A percentile compares a stretch with the other conserved stretches of the same genome.
Evolutionary conservation across 2,888 invertebrate genomes (phyloP).

Genomic region (Eupsilia transversa): DNA sequence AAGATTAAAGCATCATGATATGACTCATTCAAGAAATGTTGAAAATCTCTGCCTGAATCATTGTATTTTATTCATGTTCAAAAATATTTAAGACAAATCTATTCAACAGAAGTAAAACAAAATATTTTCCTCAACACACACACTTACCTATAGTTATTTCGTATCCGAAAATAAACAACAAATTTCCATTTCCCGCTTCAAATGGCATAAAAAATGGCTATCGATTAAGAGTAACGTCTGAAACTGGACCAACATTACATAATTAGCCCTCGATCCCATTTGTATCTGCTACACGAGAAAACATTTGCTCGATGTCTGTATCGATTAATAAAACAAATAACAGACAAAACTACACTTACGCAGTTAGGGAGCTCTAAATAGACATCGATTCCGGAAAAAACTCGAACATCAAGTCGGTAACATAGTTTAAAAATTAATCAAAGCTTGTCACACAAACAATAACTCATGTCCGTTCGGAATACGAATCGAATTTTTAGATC

Average conservation of each 20-base stretch:
- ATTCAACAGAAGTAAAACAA: neutral
- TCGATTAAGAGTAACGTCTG: slow-evolving; percentile 72
- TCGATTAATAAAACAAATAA: slow-evolving; percentile 78
- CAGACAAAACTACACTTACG: slow-evolving; percentile 70
- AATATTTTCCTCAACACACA: slow-evolving; percentile 12
- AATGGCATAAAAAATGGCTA: slow-evolving; percentile 71
- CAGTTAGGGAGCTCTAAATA: slow-evolving; percentile 66
- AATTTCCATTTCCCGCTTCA: slow-evolving; percentile 66
- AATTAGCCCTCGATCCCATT: slow-evolving; percentile 77
- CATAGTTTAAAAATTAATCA: slow-evolving; percentile 64
- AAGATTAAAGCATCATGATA: neutral
- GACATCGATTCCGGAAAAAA: slow-evolving; percentile 58
- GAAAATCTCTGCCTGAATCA: neutral
- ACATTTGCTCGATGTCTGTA: slow-evolving; percentile 78
- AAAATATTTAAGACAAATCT: neutral
- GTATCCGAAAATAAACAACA: slow-evolving; percentile 50
- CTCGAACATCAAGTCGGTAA: slow-evolving; percentile 46
- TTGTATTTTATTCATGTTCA: neutral
- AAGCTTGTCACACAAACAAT: slow-evolving; percentile 67
- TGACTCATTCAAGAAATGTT: neutral
- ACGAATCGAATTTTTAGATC: slow-evolving; percentile 53
- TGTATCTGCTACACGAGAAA: slow-evolving; percentile 77
- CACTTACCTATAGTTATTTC: slow-evolving; percentile 29
- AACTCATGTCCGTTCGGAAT: slow-evolving; percentile 50
- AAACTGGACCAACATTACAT: slow-evolving; percentile 76